A percentile compares a stretch with the other conserved stretches of the same genome.
phyloP scores from a whole-genome alignment of 2,888 invertebrate genomes.

The Leptopilina myrica region DNA sequence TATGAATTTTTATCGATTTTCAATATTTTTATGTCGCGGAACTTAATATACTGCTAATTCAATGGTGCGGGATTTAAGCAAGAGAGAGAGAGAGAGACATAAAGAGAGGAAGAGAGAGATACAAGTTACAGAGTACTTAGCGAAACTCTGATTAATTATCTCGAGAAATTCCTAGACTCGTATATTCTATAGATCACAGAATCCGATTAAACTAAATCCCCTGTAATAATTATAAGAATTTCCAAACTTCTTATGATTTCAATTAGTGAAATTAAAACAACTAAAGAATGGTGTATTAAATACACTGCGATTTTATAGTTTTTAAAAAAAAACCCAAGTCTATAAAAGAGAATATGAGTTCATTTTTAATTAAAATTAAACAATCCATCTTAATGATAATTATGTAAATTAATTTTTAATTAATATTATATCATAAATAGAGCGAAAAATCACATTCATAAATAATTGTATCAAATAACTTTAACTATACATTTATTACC shows the following conservation, averaged over 20 bases:
- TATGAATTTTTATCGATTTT: not conserved
- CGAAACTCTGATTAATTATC: constrained; percentile 11
- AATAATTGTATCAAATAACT: too few species aligned
- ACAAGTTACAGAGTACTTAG: not conserved
- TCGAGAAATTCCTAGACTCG: not conserved
- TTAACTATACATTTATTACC: too few species aligned
- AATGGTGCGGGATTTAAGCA: not conserved
- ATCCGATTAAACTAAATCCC: not conserved
- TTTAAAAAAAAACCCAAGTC: too few species aligned
- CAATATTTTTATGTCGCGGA: not conserved
- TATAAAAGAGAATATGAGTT: too few species aligned
- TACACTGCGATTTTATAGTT: too few species aligned
- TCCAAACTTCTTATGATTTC: not conserved
- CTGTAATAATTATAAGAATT: constrained; percentile 1
- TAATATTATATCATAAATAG: too few species aligned
- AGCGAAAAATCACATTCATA: too few species aligned
- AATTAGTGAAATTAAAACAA: not conserved
- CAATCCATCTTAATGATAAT: too few species aligned
- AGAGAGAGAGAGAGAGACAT: too few species aligned
- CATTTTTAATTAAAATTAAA: too few species aligned
- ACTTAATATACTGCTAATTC: too few species aligned
- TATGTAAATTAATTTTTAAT: too few species aligned
- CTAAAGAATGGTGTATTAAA: not conserved
- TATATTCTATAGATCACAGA: not conserved
- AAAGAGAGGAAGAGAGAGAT: not conserved